These are phyloP conservation scores for Cepaea hortensis DNA, from an alignment of 2,888 invertebrate genomes.

Conservation along the genomic window DNA sequence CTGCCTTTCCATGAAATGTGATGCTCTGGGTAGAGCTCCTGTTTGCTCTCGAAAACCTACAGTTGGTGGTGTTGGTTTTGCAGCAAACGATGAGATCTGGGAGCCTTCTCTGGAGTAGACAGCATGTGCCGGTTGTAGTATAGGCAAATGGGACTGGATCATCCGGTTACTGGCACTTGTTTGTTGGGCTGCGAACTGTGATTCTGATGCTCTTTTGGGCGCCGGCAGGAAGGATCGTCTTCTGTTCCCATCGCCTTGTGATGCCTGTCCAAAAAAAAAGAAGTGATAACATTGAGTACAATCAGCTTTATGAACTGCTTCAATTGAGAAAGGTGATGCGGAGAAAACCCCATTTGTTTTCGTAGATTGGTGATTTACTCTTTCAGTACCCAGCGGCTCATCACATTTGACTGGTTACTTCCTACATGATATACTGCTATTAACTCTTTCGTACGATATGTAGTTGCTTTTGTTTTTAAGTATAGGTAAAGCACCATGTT, in stretches of 20 bases:
- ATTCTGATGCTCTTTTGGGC: conserved; percentile 48
- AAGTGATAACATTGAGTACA: neutral
- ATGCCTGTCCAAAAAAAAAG: conserved; percentile 47
- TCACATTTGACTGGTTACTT: too few relatives aligned
- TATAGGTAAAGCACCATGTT: too few relatives aligned
- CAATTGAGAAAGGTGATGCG: too few relatives aligned
- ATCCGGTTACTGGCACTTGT: neutral
- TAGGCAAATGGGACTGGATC: neutral
- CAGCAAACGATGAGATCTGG: neutral
- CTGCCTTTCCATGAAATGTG: neutral
- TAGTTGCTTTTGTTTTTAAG: too few relatives aligned
- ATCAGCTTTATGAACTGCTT: too few relatives aligned
- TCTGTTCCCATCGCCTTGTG: conserved; percentile 47
- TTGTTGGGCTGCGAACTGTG: conserved; percentile 20
- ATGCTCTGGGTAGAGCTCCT: neutral
- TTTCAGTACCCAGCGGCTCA: too few relatives aligned
- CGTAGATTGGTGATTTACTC: too few relatives aligned
- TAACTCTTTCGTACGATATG: too few relatives aligned
- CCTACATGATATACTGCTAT: too few relatives aligned
- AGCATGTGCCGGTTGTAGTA: neutral
- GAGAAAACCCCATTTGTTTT: too few relatives aligned
- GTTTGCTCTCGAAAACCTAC: neutral
- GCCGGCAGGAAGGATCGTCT: conserved; percentile 63
- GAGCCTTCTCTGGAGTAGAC: neutral
- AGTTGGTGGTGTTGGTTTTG: neutral